Evolutionary conservation across 2,113 vertebrate species (phyloP), one percentile per base, ranked within the genome.

Genomic region (Pangasianodon hypophthalmus): DNA sequence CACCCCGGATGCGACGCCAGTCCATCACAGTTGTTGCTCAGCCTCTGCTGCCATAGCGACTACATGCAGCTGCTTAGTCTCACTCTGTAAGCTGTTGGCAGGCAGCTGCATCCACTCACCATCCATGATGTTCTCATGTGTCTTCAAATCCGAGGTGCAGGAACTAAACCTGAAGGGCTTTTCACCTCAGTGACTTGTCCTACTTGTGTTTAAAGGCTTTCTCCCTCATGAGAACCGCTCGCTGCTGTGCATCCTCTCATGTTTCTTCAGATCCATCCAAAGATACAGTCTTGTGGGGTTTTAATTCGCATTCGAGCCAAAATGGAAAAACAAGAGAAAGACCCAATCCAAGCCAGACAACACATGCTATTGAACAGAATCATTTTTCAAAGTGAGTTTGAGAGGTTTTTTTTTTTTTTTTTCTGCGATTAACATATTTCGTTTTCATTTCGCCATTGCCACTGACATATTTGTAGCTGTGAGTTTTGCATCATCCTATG

Each of bases 141-240:
- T 96, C 96, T 99, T 99, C 93, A 99, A 96, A 92, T 99, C 98
- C 0, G 98, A 99, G 1, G 98, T 98, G 93, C 98, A 99, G 52
- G 97, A 98, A 94, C 97, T 96, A 92, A 98, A 99, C 93, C 98
- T 97, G 91, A 99, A 99, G 71, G 98, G 98, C 92, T 98, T 98
- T 93, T 99, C 98, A 67, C 98, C 98, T 88, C 98, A 93, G 93
- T 99, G 98, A 90, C 98, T 96, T 92, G 95, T 99, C 98, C 18
- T 98, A 99, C 96, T 99, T 99, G 96, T 99, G 98, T 93, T 99
- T 99, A 95, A 99, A 99, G 90, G 98, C 98, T 93, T 99, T 99
- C 94, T 98, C 98, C 46, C 98, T 99, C 96, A 99, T 97, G 86
- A 99, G 0, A 98, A 98, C 75, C 98, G 95, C 94, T 99, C 98